These are phyloP conservation scores for Andrena bicolor DNA, from an alignment of 2,888 invertebrate species.

Conservation along the genomic window DNA sequence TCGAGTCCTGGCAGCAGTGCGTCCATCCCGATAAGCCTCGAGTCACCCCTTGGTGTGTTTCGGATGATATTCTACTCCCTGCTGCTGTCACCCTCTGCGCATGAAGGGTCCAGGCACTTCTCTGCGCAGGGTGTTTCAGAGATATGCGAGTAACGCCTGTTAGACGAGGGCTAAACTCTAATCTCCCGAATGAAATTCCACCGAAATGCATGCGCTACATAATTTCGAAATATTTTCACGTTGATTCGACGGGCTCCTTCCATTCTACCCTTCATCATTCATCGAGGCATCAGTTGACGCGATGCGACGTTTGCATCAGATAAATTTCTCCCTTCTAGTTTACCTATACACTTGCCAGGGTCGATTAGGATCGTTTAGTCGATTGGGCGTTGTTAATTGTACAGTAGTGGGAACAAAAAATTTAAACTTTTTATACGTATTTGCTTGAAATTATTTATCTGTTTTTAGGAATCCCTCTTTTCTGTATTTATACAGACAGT, in stretches of 20 bases:
- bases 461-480: too few species aligned
- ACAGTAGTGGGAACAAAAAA: too few species aligned
- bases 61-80: slow-evolving; percentile 46
- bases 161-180: slow-evolving; percentile 26
- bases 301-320: too few species aligned
- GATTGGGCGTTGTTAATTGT: too few species aligned
- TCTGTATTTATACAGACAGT: too few species aligned
- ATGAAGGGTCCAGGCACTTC: slow-evolving; percentile 10
- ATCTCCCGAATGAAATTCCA: slow-evolving; percentile 3
- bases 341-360: too few species aligned
- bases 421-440: too few species aligned
- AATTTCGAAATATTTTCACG: not conserved
- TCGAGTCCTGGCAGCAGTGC: slow-evolving; percentile 61
- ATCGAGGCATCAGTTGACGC: not conserved
- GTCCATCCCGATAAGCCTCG: slow-evolving; percentile 70
- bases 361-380: too few species aligned
- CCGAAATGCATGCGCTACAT: slow-evolving; percentile 2
- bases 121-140: slow-evolving; percentile 12
- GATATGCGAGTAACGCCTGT: slow-evolving; percentile 26
- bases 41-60: slow-evolving; percentile 60
- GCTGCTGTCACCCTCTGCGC: slow-evolving; percentile 32
- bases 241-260: not conserved
- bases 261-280: not conserved
- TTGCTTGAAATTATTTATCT: too few species aligned
- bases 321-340: too few species aligned